Conservation (phyloP, 2,888 invertebrate species). For the Rugalucina vietnamica region DNA sequence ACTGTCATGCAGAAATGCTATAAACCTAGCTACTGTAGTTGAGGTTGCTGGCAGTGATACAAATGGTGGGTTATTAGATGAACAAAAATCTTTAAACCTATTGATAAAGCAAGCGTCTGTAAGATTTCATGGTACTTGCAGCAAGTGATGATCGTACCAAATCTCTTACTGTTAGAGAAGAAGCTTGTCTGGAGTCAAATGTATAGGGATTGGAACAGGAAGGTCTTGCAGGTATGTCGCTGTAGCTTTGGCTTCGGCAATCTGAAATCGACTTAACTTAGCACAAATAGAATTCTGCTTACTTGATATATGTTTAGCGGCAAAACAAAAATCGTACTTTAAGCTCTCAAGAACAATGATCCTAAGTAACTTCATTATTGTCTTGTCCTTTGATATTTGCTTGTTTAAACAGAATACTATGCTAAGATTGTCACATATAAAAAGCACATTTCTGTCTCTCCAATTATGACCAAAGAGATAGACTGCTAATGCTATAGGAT, state of each 20-base stretch:
- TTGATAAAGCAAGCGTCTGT: neutral
- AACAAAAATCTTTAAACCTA: neutral
- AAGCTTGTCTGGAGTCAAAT: conserved; percentile 12
- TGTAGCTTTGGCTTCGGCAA: conserved; percentile 7
- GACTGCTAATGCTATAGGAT: conserved; percentile 39
- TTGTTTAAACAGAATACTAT: conserved; percentile 38
- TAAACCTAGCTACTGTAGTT: neutral
- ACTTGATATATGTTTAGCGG: conserved; percentile 11
- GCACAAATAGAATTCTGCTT: conserved; percentile 27
- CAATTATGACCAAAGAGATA: conserved; percentile 13
- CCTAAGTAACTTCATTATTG: conserved; percentile 21
- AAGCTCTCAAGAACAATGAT: conserved; percentile 23
- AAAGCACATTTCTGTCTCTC: conserved; percentile 27
- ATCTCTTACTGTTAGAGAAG: neutral
- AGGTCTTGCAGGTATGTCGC: conserved; percentile 24
- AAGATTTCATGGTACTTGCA: neutral
- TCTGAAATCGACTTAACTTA: conserved; percentile 34
- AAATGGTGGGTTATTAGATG: no score
- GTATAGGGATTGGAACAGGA: conserved; percentile 12
- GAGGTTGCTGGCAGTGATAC: neutral
- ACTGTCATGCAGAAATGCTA: neutral
- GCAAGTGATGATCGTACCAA: neutral
- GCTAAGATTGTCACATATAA: conserved; percentile 30
- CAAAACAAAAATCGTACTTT: conserved; percentile 27
- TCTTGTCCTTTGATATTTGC: conserved; percentile 33